Conservation (phyloP, 1,140 invertebrate species). For the Calephelis virginiensis region DNA sequence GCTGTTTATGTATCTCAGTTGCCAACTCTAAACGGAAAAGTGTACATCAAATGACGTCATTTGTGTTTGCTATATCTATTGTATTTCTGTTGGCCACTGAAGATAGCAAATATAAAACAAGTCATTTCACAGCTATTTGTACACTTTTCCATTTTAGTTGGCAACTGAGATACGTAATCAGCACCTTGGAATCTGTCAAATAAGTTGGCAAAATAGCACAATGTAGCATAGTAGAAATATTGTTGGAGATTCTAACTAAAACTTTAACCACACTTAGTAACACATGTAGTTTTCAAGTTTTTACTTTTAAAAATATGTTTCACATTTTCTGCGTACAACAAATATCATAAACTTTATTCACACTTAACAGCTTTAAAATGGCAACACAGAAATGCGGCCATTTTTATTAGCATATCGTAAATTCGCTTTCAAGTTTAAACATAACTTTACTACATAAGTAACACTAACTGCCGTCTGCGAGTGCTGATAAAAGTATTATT, state of each 20-base stretch:
- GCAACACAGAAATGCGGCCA: slow-evolving; percentile 19
- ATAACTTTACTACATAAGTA: slow-evolving; percentile 35
- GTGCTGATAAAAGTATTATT: slow-evolving; percentile 37
- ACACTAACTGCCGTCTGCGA: slow-evolving; percentile 35
- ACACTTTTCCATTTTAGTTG: too few species aligned
- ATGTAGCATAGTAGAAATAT: not conserved
- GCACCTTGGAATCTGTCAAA: too few species aligned
- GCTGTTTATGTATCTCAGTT: too few species aligned
- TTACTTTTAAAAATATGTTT: not conserved
- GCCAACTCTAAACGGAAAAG: too few species aligned
- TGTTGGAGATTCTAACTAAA: not conserved
- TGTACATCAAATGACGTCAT: too few species aligned
- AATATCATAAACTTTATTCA: slow-evolving; percentile 16
- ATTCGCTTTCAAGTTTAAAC: slow-evolving; percentile 32
- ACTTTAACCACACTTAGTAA: not conserved
- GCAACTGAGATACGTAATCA: too few species aligned
- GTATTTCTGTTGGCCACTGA: too few species aligned
- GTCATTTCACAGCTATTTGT: too few species aligned
- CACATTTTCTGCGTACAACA: not conserved
- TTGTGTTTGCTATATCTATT: too few species aligned
- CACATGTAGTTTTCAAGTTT: not conserved
- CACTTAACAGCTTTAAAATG: slow-evolving; percentile 11
- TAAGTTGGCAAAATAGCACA: too few species aligned
- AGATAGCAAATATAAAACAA: too few species aligned
- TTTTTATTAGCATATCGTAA: slow-evolving; percentile 27